phyloP scores from a whole-genome alignment of 1,140 invertebrate genomes.

The Augochlora pura region DNA sequence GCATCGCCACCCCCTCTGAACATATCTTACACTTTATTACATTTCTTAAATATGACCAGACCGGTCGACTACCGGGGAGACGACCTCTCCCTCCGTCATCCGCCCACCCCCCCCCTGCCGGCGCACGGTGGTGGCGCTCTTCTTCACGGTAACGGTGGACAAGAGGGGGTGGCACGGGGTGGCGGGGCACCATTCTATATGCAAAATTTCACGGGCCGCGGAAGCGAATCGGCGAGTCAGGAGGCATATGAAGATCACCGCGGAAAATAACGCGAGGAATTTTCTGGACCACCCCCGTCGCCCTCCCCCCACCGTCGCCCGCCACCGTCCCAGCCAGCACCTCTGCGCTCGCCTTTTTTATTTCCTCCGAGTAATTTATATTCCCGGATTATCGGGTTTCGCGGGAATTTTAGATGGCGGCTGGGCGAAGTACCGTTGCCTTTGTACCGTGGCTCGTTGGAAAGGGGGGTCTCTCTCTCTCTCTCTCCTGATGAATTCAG shows the following conservation, averaged over 20 bases:
- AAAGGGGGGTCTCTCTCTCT: too few relatives aligned
- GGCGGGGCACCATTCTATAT: conserved; percentile 65
- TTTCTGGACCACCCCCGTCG: conserved; percentile 28
- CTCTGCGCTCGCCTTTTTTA: conserved; percentile 35
- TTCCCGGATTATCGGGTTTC: conserved; percentile 44
- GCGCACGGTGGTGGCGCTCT: conserved; percentile 4
- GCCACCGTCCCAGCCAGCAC: not conserved
- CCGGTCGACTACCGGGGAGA: conserved; percentile 26
- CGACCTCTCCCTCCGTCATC: not conserved
- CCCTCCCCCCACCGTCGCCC: too few relatives aligned
- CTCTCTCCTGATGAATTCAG: conserved; percentile 30
- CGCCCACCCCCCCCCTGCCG: too few relatives aligned
- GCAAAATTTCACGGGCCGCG: conserved; percentile 71
- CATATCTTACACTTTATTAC: conserved; percentile 74
- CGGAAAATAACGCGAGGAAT: conserved; percentile 64
- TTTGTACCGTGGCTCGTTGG: conserved; percentile 14
- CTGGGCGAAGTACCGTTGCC: not conserved
- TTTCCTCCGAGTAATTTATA: conserved; percentile 48
- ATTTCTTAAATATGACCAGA: conserved; percentile 70
- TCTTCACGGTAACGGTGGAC: conserved; percentile 20
- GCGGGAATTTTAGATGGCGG: conserved; percentile 20
- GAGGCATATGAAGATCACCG: conserved; percentile 57
- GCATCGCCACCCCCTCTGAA: conserved; percentile 48
- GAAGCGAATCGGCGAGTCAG: conserved; percentile 64
- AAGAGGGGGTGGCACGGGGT: conserved; percentile 7